Evolutionary conservation across 2,797 vertebrate species (phyloP), one percentile per base, ranked within the genome.

Genomic region (Ciconia nigra): DNA sequence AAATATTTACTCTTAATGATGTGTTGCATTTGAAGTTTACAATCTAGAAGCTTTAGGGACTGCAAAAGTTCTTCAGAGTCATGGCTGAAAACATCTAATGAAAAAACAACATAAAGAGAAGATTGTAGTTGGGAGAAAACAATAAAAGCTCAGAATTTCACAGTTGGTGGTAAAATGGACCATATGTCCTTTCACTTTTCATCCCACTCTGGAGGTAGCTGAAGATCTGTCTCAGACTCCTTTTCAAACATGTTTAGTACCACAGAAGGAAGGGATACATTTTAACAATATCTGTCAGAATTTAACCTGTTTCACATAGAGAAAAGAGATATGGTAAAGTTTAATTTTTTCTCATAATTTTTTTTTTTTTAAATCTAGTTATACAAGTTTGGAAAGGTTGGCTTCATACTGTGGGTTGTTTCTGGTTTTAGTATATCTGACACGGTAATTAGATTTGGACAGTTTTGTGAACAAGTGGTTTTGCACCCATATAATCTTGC

Each of bases 291-390:
- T 42, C 41, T 80, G n/a, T 58, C 41, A 81, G 41, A 70, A 66
- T 81, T 72, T 69, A 65, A 52, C 26, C 52, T 87, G 42, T 82
- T 95, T 95, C 90, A 72, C 47, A 74, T 52, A 86, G 85, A 63
- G 22, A 72, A 83, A 44, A 77, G 42, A 77, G 76, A 94, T 59
- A 73, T 33, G 51, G 62, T 67, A 74, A 69, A 37, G 11, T 80
- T 17, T 22, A 42, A 10, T 12, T 54, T 41, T 61, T 52, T 67
- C 31, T 66, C 15, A 20, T 31, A 26, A 67, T 37, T 90, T 95
- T 95, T 95, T 82, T 82, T 93, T 96, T 93, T 95, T 90, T 58
- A 13, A 74, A 95, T 49, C 83, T 92, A 88, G n/a, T 95, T 95
- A 10, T 31, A 79, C 63, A 77, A 89, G 52, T 94, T 86, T 97